Base-by-base conservation (phyloP, 2,113 vertebrate species). In the Zosterops lateralis region DNA sequence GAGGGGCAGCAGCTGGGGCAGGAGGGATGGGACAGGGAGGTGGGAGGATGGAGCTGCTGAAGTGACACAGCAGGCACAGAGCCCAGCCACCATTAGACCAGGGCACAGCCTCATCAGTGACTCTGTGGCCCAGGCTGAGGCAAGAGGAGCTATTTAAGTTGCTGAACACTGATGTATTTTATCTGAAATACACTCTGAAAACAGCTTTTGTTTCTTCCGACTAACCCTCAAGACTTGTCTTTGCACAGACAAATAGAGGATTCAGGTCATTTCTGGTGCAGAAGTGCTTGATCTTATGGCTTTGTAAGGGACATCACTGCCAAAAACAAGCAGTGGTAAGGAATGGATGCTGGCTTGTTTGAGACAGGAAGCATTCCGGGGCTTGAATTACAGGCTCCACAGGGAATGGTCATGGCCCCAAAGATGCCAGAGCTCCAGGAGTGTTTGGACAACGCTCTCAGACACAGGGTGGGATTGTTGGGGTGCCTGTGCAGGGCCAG, bases 31-130 rank as follows among this genome's bases (percentile, higher is more conserved):
- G 44, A 19, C 17, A 24, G 20, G 10, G 42, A n/a, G 31, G 3
- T 5, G 31, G 26, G 17, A 45, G 44, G 66, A 6, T 1, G 28
- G 62, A 50, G n/a, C 2, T 0, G 3, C 44, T 66, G 20, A 29
- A 66, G 28, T 2, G 2, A 34, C 0, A 1, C 34, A 26, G 22
- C 7, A 31, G 17, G 26, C 2, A 1, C 34, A 47, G 47, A 64
- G 58, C 44, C 44, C 44, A n/a, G 29, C 18, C 32, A 47, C 62
- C 38, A 4, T n/a, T 16, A 25, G 18, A 7, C 18, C 48, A 22
- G 64, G 68, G n/a, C 50, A 42, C 54, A 83, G 53, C 24, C 44
- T 42, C 53, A 19, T 28, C 40, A 29, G 14, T 32, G 54, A 34
- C 17, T 73, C 44, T 40, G 11, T 51, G 56, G 42, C 32, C 34